Percentiles rank a stretch among this genome's conserved stretches.
Evolutionary conservation across 2,797 vertebrate species (phyloP).

Genomic region (Poeciliopsis turneri): DNA sequence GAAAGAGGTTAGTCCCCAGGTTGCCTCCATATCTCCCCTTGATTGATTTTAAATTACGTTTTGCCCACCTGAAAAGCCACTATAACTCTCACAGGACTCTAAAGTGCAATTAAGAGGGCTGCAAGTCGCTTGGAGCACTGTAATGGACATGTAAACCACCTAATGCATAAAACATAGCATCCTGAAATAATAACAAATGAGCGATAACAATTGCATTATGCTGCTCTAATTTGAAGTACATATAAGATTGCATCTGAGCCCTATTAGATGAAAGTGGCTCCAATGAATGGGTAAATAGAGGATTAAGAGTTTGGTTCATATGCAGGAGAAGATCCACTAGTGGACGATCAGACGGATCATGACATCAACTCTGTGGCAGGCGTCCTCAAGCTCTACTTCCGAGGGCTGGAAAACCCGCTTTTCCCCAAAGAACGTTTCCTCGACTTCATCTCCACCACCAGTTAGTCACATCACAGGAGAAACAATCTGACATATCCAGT

Average conservation of each 20-base stretch:
- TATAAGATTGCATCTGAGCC: slow-evolving; percentile 13
- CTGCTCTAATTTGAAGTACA: slow-evolving; percentile 23
- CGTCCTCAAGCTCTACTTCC: slow-evolving; percentile 98
- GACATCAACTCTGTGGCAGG: slow-evolving; percentile 99
- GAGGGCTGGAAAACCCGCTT: slow-evolving; percentile 96
- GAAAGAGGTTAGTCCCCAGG: slow-evolving; percentile 89
- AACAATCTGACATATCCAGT: background rate
- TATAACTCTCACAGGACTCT: slow-evolving; percentile 38
- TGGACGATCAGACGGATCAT: slow-evolving; percentile 75
- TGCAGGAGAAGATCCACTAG: slow-evolving; percentile 76
- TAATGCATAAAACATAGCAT: slow-evolving; percentile 58
- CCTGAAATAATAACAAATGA: slow-evolving; percentile 26
- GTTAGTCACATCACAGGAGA: slow-evolving; percentile 63
- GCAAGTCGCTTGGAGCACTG: slow-evolving; percentile 27
- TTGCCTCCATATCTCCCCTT: slow-evolving; percentile 39
- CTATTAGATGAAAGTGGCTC: background rate
- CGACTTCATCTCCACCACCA: slow-evolving; percentile 85
- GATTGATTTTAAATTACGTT: slow-evolving; percentile 72
- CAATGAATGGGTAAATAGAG: slow-evolving; percentile 33
- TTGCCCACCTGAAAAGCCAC: slow-evolving; percentile 58
- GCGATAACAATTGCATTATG: slow-evolving; percentile 24
- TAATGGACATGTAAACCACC: slow-evolving; percentile 52
- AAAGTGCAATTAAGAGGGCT: slow-evolving; percentile 59
- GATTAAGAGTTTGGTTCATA: slow-evolving; percentile 29
- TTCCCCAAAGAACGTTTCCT: slow-evolving; percentile 99